Evolutionary conservation across 2,797 vertebrate species (phyloP).

Genomic region (Anomalospiza imberbis): DNA sequence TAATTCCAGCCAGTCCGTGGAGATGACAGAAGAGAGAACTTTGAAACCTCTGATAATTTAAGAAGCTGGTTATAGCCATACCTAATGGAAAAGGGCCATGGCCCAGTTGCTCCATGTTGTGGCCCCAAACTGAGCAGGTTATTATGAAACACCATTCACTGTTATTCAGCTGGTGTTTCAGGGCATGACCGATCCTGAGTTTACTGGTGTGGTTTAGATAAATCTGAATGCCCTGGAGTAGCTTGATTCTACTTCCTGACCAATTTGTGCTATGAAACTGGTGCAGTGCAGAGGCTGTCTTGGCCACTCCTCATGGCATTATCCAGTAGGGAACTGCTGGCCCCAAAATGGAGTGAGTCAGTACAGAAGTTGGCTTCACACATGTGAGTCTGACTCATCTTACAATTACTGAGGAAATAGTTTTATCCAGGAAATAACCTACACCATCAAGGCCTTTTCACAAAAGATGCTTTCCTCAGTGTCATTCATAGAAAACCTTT

Average conservation of each 20-base stretch:
- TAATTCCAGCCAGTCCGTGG: not conserved
- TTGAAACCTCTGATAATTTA: not conserved
- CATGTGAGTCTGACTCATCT: not conserved
- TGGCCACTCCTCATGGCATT: not conserved
- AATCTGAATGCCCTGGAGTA: not conserved
- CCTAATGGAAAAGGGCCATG: not conserved
- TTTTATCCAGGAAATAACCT: constrained; percentile 23
- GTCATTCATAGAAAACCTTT: constrained; percentile 11
- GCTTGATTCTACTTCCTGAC: not conserved
- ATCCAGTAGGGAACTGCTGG: not conserved
- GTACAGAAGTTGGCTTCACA: not conserved
- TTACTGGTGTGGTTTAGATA: not conserved
- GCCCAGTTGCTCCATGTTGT: not conserved
- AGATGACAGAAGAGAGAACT: not conserved
- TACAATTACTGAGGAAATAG: not conserved
- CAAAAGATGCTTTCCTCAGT: not conserved
- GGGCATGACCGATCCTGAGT: not conserved
- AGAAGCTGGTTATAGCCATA: not conserved
- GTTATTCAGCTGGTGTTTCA: not conserved
- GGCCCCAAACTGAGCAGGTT: not conserved
- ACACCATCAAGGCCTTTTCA: not conserved
- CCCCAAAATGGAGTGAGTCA: not conserved
- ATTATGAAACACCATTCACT: not conserved
- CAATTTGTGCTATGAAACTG: not conserved
- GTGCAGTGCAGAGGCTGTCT: not conserved